These are phyloP conservation scores for Rhopalosiphum nymphaeae DNA, from an alignment of 2,888 invertebrate species.

Conservation along the genomic window DNA sequence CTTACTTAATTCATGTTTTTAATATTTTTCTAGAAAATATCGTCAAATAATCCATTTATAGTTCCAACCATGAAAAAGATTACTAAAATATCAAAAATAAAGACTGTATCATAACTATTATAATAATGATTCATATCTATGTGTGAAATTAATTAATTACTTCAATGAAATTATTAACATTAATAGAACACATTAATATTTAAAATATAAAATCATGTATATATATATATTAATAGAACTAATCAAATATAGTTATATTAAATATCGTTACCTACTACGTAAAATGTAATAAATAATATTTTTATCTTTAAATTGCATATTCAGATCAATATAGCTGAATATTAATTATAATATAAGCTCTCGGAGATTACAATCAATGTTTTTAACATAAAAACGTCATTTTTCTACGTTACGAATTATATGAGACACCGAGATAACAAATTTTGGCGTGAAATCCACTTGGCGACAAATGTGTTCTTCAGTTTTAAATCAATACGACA, in stretches of 20 bases:
- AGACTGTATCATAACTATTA: background rate
- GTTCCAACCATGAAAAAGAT: background rate
- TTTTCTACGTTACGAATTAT: background rate
- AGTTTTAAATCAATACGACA: background rate
- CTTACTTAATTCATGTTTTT: background rate
- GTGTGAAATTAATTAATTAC: background rate
- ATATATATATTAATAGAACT: background rate
- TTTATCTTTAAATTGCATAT: background rate
- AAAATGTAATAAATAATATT: background rate
- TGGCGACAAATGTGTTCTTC: background rate
- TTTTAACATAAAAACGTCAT: background rate
- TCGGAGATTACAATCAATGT: background rate
- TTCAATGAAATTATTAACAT: background rate
- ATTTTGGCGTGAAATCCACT: background rate
- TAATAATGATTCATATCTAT: background rate
- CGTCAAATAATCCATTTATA: background rate
- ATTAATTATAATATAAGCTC: background rate
- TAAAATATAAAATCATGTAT: background rate
- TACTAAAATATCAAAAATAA: background rate
- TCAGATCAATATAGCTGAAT: constrained; percentile 13
- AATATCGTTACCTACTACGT: no score
- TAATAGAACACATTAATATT: background rate
- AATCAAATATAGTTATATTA: background rate
- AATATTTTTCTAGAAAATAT: background rate
- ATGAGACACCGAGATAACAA: background rate